Evolutionary conservation across 2,888 invertebrate genomes (phyloP).

Genomic region (Pharmacophagus antenor): DNA sequence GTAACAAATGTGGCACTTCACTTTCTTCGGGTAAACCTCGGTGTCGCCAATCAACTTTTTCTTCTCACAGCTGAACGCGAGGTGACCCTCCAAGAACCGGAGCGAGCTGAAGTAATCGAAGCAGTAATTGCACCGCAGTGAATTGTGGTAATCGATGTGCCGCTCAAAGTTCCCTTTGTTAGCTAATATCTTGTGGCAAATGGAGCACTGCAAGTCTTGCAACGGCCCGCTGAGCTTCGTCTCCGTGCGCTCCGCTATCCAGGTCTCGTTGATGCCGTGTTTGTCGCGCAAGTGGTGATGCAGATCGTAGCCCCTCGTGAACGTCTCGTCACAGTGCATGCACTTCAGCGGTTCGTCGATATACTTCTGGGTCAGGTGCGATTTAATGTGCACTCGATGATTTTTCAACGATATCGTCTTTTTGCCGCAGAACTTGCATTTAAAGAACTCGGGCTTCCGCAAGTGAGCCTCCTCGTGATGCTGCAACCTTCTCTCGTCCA

Average conservation of each 20-base stretch:
- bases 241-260: slow-evolving; percentile 64
- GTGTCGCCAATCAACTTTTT: slow-evolving; percentile 68
- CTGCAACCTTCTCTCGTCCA: slow-evolving; percentile 59
- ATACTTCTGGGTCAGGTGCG: slow-evolving; percentile 65
- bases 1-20: slow-evolving; percentile 73
- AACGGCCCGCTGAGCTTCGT: slow-evolving; percentile 58
- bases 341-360: slow-evolving; percentile 67
- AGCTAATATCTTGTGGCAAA: slow-evolving; percentile 70
- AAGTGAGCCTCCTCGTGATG: slow-evolving; percentile 66
- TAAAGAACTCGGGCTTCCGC: slow-evolving; percentile 67
- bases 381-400: slow-evolving; percentile 68
- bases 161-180: slow-evolving; percentile 74
- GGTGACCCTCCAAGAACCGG: slow-evolving; percentile 70
- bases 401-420: slow-evolving; percentile 64
- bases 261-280: slow-evolving; percentile 66
- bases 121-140: slow-evolving; percentile 74
- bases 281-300: slow-evolving; percentile 68
- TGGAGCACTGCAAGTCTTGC: slow-evolving; percentile 70
- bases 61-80: slow-evolving; percentile 70
- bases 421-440: slow-evolving; percentile 74
- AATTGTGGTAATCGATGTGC: slow-evolving; percentile 75
- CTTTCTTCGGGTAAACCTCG: slow-evolving; percentile 62
- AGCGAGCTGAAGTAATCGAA: slow-evolving; percentile 69
- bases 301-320: slow-evolving; percentile 65
- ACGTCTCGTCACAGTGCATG: slow-evolving; percentile 63